These are phyloP conservation scores for Notodonta ziczac DNA, from an alignment of 2,888 invertebrate species.

Conservation along the genomic window DNA sequence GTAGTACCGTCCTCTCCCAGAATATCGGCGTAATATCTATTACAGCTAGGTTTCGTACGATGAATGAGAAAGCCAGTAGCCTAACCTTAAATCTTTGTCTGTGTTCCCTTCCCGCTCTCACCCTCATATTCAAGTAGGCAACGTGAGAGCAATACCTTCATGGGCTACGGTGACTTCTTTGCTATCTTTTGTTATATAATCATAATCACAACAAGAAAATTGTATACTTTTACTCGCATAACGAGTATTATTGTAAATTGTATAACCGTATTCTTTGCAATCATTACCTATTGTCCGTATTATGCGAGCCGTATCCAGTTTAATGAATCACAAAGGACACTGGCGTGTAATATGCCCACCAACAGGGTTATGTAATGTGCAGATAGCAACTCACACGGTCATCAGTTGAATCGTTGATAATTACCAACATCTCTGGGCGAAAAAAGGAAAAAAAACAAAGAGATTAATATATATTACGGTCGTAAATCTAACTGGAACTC, in stretches of 20 bases:
- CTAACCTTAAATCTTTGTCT: too few species aligned
- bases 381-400: conserved; percentile 26
- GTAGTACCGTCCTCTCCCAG: too few species aligned
- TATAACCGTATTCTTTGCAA: background rate
- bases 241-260: background rate
- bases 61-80: too few species aligned
- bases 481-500: conserved; percentile 56
- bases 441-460: conserved; percentile 51
- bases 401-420: conserved; percentile 28
- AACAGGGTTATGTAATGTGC: conserved; percentile 33
- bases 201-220: background rate
- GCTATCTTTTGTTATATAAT: too few species aligned
- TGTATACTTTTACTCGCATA: background rate
- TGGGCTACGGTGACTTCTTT: too few species aligned
- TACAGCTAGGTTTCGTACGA: too few species aligned
- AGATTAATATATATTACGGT: conserved; percentile 53
- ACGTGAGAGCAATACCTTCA: too few species aligned
- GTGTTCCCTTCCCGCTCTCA: too few species aligned
- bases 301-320: background rate
- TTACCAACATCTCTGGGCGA: conserved; percentile 32
- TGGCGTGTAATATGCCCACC: conserved; percentile 16
- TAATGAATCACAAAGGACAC: conserved; percentile 8
- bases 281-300: background rate
- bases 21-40: too few species aligned
- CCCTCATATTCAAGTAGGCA: too few species aligned